Base-by-base conservation (phyloP, 2,113 vertebrate genomes). In the Ascaphus truei region DNA sequence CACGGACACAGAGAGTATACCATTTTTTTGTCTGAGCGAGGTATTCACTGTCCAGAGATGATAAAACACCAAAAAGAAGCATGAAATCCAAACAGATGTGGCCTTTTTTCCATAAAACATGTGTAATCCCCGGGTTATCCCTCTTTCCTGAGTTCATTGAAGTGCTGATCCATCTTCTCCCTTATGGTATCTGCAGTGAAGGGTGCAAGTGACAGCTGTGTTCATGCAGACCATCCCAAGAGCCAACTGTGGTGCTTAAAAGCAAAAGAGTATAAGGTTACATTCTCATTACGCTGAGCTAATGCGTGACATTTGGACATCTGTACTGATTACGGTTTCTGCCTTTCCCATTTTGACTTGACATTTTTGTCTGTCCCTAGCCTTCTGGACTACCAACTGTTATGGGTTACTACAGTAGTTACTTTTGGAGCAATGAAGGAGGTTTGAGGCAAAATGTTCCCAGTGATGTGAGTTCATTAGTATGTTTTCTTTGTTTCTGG, bases 241-340 rank as follows among this genome's bases (percentile, higher is more conserved):
- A 72, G 72, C 30, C 16, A 43, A 56, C 63, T 45, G 55, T 4
- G n/a, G n/a, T 33, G 16, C 39, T 34, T 18, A 47, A 20, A 31
- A 56, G 13, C 36, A 25, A 39, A 67, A 72, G 58, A 30, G 27
- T 76, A 72, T 81, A 77, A 51, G 56, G 65, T 83, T 82, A 80
- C 73, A 26, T 62, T 57, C 0, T 3, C 56, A 69, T 51, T 63
- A 9, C 16, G 2, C 0, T 56, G 62, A 73, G 61, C 73, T 81
- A 58, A 73, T 0, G 26, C 77, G 64, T 75, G 76, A 62, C 36
- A 13, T 56, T 77, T 53, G 53, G 51, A 73, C 67, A 11, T 53
- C 47, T 18, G 62, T 77, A 58, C 77, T 4, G 0, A 56, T 71
- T 76, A 78, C 67, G 71, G 63, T 36, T 34, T 53, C 60, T 74